Percentiles rank a stretch among this genome's conserved stretches.
Conservation (phyloP, 2,113 vertebrate species). For the Podarcis muralis region DNA sequence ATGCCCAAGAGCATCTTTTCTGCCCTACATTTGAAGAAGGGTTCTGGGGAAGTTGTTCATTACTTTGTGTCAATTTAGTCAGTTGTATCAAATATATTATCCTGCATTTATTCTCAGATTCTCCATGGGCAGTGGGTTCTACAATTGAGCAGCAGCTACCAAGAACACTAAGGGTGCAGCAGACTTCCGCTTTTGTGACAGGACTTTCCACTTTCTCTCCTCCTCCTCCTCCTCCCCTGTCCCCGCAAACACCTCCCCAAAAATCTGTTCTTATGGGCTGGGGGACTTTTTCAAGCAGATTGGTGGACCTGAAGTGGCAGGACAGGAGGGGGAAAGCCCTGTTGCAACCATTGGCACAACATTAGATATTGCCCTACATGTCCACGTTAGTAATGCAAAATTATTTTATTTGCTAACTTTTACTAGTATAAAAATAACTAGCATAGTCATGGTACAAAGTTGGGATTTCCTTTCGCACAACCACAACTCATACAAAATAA, state of each 20-base stretch:
- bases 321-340: too few species aligned
- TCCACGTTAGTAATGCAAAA: constrained; percentile 10
- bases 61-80: background rate
- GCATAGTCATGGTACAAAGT: background rate
- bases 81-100: background rate
- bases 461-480: constrained; percentile 15
- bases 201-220: too few species aligned
- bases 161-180: background rate
- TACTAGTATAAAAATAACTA: constrained; percentile 26
- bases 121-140: background rate
- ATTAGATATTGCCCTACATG: background rate
- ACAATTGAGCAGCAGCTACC: background rate
- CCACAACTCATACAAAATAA: constrained; percentile 13
- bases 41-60: background rate
- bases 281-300: too few species aligned
- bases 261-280: too few species aligned
- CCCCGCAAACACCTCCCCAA: too few species aligned
- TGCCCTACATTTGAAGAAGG: background rate
- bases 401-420: background rate
- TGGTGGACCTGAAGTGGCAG: too few species aligned
- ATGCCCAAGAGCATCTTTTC: background rate
- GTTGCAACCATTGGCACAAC: too few species aligned
- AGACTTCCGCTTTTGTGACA: too few species aligned
- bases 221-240: too few species aligned
- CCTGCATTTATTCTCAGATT: background rate